Evolutionary conservation across 2,888 invertebrate genomes (phyloP), one percentile per base, ranked within the genome.

Genomic region (Anthophora plumipes): DNA sequence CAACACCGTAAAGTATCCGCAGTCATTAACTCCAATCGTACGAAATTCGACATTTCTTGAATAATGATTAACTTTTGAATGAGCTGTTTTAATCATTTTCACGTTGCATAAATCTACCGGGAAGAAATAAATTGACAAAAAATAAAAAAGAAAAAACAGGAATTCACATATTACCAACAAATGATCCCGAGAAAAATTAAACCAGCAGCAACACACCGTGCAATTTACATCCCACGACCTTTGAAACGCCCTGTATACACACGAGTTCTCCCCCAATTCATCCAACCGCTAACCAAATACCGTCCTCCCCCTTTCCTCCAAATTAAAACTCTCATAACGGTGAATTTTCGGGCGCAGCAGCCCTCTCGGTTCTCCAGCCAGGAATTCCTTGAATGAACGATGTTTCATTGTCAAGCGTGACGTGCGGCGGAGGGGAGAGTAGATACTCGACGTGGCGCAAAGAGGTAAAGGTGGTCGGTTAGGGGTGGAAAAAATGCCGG

Each of bases 401-500:
- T 68, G 70, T 77, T 74, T 72, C 71, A 81, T 81, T 72, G 77
- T 60, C 61, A 25, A 59, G 54, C 9, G 5, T 31, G 43, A 37
- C 52, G 31, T 22, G 17, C 8, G 7, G 31, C 31, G 4, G 31
- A n/a, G 46, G 9, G 46, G 43, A 12, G 46, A 22, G 22, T 6
- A 55, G 39, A 46, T 48, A 39, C 76, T 71, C 70, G 50, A 5
- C 20, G 63, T 25, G 67, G 52, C 25, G 48, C 25, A 31, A 4
- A 31, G 31, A 31, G 66, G 46, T 31, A 52, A 66, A 61, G 52
- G 46, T 41, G 7, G 66, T 54, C 31, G 31, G 31, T 48, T 57
- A 39, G 20, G 67, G 54, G 54, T 50, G 31, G 64, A 60, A 37
- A 78, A 89, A 89, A 87, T 83, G 84, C 75, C 66, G 78, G 81